These are phyloP conservation scores for Orthosia incerta DNA, from an alignment of 2,888 invertebrate genomes.

Conservation along the genomic window DNA sequence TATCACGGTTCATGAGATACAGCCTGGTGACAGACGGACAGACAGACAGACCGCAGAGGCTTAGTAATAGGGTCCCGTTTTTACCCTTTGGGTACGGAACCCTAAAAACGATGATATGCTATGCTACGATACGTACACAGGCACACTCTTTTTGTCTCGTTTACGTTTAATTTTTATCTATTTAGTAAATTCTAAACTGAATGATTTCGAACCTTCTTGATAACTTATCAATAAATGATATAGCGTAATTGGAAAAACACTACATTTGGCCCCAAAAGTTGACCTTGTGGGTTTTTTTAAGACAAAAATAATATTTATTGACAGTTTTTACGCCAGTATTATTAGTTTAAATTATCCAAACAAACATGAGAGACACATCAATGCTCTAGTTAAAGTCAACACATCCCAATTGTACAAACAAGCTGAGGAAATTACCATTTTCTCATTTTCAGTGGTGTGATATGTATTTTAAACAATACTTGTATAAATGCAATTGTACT, in stretches of 20 bases:
- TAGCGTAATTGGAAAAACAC: constrained; percentile 1
- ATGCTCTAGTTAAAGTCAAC: constrained; percentile 20
- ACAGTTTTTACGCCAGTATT: neutral
- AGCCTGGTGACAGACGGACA: no score
- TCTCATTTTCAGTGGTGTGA: constrained; percentile 35
- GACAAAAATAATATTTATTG: neutral
- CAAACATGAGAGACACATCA: neutral
- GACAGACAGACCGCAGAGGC: no score
- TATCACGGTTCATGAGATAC: no score
- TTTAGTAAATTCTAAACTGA: constrained; percentile 1
- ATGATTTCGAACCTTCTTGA: constrained; percentile 6
- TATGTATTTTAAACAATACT: constrained; percentile 40
- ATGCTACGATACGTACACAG: neutral
- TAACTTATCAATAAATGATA: constrained; percentile 10
- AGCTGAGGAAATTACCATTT: constrained; percentile 59
- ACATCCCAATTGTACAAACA: constrained; percentile 67
- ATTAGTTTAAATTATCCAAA: neutral
- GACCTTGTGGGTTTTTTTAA: neutral
- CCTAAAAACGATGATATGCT: no score
- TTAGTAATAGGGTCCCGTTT: no score
- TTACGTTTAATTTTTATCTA: neutral
- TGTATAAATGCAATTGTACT: neutral
- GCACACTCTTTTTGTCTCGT: neutral
- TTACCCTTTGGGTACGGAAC: no score
- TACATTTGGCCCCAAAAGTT: constrained; percentile 5